Base-by-base conservation (phyloP, 2,888 invertebrate genomes). In the Vanessa cardui region DNA sequence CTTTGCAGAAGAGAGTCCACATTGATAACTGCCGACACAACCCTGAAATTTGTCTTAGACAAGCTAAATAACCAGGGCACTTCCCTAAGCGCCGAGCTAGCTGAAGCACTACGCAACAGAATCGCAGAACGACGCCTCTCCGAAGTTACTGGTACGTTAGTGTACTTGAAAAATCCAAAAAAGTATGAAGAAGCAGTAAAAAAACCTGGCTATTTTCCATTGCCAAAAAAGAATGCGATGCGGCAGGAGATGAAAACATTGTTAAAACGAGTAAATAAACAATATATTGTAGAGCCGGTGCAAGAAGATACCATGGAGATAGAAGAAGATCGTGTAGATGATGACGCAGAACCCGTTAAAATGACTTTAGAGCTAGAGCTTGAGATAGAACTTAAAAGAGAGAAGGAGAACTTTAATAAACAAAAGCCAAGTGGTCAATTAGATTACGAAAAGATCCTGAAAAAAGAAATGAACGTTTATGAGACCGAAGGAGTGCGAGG, bases 361-460 rank as follows among this genome's bases (percentile, higher is more conserved):
- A 6, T 3, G 4, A 50, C 20, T n/a, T 20, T 50, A 50, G 20
- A 50, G 9, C 4, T 2, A 50, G 50, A 50, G 8, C 8, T 50
- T 44, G 44, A 44, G 44, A 21, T 21, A 15, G 52, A 52, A 52
- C 26, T 21, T 52, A 52, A 20, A 54, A 54, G 56, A 56, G n/a
- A 56, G 16, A 1, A 56, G 16, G 56, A 16, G 56, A 16, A 16
- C 2, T 56, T 16, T 9, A 31, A 56, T 56, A 56, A 18, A 56
- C n/a, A 56, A 9, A 6, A 31, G n/a, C 6, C 3, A 56, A 56
- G 31, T 44, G 44, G 44, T 44, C 44, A 56, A 12, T 16, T 16
- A 56, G 56, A 56, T 56, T 56, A 16, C n/a, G 56, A 56, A 62
- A 62, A 49, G 31, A n/a, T 62, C 12, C 50, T 62, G 18, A 62